Evolutionary conservation across 2,113 vertebrate genomes (phyloP), one percentile per base, ranked within the genome.

Genomic region (Anoplopoma fimbria): DNA sequence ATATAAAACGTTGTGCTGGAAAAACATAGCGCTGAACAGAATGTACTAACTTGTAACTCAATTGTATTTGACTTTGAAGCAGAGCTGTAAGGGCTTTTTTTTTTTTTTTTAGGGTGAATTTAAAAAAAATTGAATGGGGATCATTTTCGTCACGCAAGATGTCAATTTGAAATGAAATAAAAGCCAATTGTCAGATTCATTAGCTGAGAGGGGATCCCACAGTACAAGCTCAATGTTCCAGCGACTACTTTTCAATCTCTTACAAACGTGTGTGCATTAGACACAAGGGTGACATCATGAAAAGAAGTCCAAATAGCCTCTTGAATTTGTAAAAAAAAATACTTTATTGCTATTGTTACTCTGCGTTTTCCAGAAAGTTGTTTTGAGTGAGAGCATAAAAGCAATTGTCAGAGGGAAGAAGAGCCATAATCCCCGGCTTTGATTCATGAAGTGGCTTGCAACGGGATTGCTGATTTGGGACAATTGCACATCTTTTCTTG

Each of bases 401-500:
- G 40, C 17, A 71, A 61, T 84, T 79, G 65, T 79, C 64, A 45
- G 40, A 58, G 78, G 49, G 49, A 71, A 77, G 49, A 71, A 77
- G 71, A 82, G n/a, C 60, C 65, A 57, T 65, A 76, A 81, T 90
- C 51, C 42, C 47, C 1, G n/a, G 10, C 62, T 87, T 77, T 88
- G 84, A 88, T 89, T 85, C 82, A 85, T 75, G 47, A 87, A 83
- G 79, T 76, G 67, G 78, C 40, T 69, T 62, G 31, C 53, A 80
- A 47, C 53, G n/a, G 47, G 34, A 85, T 53, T 63, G 57, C 87
- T 74, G 75, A 90, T 82, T 72, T 63, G 74, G 68, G 82, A 85
- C 79, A 80, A 77, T 86, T 79, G 55, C 77, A 80, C 65, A 60
- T 84, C 27, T 79, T 85, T 69, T 55, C 12, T 19, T 76, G 67